Evolutionary conservation across 2,888 invertebrate genomes (phyloP), one percentile per base, ranked within the genome.

Genomic region (Oasisia sp.): DNA sequence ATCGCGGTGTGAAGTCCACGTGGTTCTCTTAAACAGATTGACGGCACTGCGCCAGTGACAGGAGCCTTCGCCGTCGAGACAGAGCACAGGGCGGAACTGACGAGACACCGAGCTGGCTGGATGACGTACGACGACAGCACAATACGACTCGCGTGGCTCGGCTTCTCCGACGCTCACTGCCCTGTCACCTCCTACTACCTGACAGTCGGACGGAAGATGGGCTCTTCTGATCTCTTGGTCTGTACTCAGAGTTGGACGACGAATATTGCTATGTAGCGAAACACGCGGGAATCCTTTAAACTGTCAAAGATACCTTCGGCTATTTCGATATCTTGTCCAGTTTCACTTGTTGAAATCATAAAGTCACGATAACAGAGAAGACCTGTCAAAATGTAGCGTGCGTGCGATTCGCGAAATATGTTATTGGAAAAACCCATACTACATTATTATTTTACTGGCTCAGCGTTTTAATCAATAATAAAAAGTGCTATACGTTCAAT

Each of bases 111-210:
- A 12, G 27, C 14, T 11, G 89, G 45, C n/a, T 92, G 92, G 92
- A 92, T 92, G 89, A 58, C 32, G 14, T 92, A 91, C n/a, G n/a
- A 38, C 32, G 7, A 89, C 0, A 74, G 27, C 5, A 92, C 19
- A 12, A 14, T 92, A 32, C 91, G 91, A 4, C 89, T 92, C 32
- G 92, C 92, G 50, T 92, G 92, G 92, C 92, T 92, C 12, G 92
- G 92, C 92, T 92, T 92, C 27, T 45, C 91, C n/a, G 92, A 92
- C 27, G 89, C 92, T 11, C 92, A 92, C 45, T 89, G 89, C n/a
- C 92, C 74, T 32, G 32, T 91, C 91, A 45, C 91, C 44, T n/a
- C 91, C 8, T 91, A 91, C 32, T n/a, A 50, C 27, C 27, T 91
- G 45, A 91, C 14, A 0, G 91, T 50, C n/a, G 50, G 91, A 44